Percentiles rank a stretch among this genome's conserved stretches.
Conservation (phyloP, 2,797 vertebrate genomes). For the Borostomias antarcticus region DNA sequence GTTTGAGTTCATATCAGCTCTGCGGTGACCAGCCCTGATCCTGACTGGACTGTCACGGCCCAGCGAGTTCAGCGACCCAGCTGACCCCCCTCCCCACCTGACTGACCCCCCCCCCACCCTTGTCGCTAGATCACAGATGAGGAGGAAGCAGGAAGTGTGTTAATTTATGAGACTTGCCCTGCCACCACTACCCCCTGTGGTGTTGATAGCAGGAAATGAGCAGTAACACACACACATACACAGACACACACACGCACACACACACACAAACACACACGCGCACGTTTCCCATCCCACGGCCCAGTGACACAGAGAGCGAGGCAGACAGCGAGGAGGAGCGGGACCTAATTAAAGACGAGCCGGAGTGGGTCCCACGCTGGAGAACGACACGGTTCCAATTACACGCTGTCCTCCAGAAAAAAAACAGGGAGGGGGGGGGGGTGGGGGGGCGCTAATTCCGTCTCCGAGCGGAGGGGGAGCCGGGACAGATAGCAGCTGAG, state of each 20-base stretch:
- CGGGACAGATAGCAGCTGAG: slow-evolving; percentile 43
- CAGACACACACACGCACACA: slow-evolving; percentile 12
- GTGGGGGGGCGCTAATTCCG: slow-evolving; percentile 51
- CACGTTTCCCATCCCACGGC: slow-evolving; percentile 3
- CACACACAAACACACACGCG: slow-evolving; percentile 21
- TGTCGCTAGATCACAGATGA: slow-evolving; percentile 27
- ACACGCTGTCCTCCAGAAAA: slow-evolving; percentile 61
- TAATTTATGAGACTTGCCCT: slow-evolving; percentile 45
- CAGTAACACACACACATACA: slow-evolving; percentile 26
- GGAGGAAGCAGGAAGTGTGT: slow-evolving; percentile 46
- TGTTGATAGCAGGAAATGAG: slow-evolving; percentile 52
- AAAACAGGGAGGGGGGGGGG: too few relatives aligned
- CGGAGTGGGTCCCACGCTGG: slow-evolving; percentile 59
- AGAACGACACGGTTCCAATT: slow-evolving; percentile 75
- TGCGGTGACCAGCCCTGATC: background rate
- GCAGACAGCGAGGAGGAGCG: slow-evolving; percentile 49
- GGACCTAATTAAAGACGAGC: slow-evolving; percentile 74
- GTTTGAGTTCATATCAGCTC: slow-evolving; percentile 27
- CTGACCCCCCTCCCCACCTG: too few relatives aligned
- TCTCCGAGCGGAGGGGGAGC: slow-evolving; percentile 37
- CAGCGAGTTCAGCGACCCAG: too few relatives aligned
- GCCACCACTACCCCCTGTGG: slow-evolving; percentile 53
- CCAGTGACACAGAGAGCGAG: slow-evolving; percentile 47
- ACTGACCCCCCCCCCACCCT: too few relatives aligned
- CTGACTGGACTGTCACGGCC: too few relatives aligned